phyloP scores from a whole-genome alignment of 2,113 vertebrate species.

The Epinephelus fuscoguttatus region DNA sequence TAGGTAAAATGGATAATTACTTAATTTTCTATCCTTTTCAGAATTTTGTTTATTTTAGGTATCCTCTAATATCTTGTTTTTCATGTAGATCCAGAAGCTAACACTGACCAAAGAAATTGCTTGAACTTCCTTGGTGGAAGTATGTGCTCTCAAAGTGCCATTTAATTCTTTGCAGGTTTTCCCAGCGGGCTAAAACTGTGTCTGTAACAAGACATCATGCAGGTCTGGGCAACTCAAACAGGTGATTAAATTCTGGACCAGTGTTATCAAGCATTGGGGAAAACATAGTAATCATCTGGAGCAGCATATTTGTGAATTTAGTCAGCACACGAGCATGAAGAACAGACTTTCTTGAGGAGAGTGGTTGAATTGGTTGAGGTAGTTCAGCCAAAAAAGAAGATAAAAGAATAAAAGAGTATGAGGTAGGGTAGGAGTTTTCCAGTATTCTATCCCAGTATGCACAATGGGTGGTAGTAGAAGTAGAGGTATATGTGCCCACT shows the following conservation, averaged over 20 bases:
- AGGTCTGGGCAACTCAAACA: constrained; percentile 13
- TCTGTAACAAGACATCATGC: constrained; percentile 18
- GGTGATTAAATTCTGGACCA: constrained; percentile 1
- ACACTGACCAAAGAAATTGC: too few relatives aligned
- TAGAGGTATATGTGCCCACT: neutral
- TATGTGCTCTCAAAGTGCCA: neutral
- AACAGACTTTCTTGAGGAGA: neutral
- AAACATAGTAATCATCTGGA: neutral
- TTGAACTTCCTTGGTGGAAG: neutral
- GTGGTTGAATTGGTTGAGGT: neutral
- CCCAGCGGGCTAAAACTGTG: neutral
- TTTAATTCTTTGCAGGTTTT: constrained; percentile 3
- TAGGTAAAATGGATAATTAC: neutral
- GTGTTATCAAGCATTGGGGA: neutral
- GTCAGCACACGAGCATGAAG: neutral
- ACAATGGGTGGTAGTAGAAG: constrained; percentile 28
- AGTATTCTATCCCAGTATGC: neutral
- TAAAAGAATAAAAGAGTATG: neutral
- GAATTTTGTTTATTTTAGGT: neutral
- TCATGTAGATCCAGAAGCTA: neutral
- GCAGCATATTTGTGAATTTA: neutral
- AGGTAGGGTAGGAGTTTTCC: neutral
- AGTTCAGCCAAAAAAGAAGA: neutral
- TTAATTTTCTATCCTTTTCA: neutral
- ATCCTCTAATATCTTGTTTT: neutral